Conservation (phyloP, 2,888 invertebrate species). For the Drosophila paranaensis region DNA sequence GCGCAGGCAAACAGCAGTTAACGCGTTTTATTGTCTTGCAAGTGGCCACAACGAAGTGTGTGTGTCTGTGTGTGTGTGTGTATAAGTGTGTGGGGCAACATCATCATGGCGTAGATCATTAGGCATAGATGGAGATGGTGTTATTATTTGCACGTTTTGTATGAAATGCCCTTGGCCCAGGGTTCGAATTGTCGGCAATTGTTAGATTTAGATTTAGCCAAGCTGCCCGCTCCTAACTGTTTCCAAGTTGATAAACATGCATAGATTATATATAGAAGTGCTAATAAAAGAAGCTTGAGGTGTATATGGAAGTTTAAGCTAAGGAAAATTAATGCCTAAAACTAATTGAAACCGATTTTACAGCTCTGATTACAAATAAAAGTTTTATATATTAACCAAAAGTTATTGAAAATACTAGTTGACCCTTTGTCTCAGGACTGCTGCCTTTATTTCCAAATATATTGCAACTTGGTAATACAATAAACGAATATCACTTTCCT, state of each 20-base stretch:
- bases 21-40: conserved; percentile 76
- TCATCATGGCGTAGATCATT: conserved; percentile 80
- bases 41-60: conserved; percentile 41
- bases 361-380: too few relatives aligned
- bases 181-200: conserved; percentile 19
- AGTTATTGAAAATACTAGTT: not conserved
- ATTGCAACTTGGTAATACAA: conserved; percentile 57
- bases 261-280: conserved; percentile 5
- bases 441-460: conserved; percentile 5
- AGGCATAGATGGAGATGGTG: conserved; percentile 80
- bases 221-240: conserved; percentile 11
- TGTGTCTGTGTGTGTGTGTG: conserved; percentile 13
- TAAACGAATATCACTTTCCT: conserved; percentile 61
- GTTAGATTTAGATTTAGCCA: conserved; percentile 10
- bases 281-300: not conserved
- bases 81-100: conserved; percentile 38
- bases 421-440: too few relatives aligned
- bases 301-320: too few relatives aligned
- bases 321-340: too few relatives aligned
- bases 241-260: conserved; percentile 19
- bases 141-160: conserved; percentile 84
- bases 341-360: too few relatives aligned
- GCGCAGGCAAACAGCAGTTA: conserved; percentile 71
- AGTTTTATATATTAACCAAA: too few relatives aligned
- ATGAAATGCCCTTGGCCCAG: conserved; percentile 75